A percentile compares a stretch with the other conserved stretches of the same genome.
These are phyloP conservation scores for Mus spicilegus DNA, from an alignment of 2,113 vertebrate genomes.

Conservation along the genomic window DNA sequence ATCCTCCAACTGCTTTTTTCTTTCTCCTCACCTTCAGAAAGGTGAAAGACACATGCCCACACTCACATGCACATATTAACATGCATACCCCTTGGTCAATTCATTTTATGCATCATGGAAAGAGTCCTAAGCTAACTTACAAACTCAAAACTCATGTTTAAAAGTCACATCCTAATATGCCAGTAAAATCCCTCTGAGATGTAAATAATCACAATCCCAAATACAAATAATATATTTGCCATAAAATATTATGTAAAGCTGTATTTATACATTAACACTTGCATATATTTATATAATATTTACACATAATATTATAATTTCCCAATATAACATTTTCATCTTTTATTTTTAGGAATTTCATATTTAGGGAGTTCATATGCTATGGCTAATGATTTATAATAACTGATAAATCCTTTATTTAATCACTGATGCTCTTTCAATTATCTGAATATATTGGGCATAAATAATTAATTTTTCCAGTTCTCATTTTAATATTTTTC, in stretches of 20 bases:
- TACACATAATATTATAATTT: slow-evolving; percentile 13
- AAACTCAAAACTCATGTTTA: background rate
- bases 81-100: no score
- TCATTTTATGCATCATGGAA: background rate
- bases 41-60: background rate
- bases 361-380: slow-evolving; percentile 58
- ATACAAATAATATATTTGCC: background rate
- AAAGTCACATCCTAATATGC: background rate
- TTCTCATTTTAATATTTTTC: slow-evolving; percentile 76
- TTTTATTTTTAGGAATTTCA: slow-evolving; percentile 64
- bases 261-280: background rate
- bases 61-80: background rate
- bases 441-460: slow-evolving; percentile 72
- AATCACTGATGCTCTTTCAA: slow-evolving; percentile 69
- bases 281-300: background rate
- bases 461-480: slow-evolving; percentile 72
- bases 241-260: background rate
- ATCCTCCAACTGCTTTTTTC: background rate
- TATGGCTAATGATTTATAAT: slow-evolving; percentile 65
- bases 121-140: background rate
- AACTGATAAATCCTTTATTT: slow-evolving; percentile 67
- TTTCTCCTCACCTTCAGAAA: background rate
- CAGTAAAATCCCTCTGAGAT: background rate
- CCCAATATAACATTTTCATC: background rate
- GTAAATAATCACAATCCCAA: slow-evolving; percentile 4